Evolutionary conservation across 1,140 invertebrate species (phyloP), one percentile per base, ranked within the genome.

Genomic region (Orchesella cincta): DNA sequence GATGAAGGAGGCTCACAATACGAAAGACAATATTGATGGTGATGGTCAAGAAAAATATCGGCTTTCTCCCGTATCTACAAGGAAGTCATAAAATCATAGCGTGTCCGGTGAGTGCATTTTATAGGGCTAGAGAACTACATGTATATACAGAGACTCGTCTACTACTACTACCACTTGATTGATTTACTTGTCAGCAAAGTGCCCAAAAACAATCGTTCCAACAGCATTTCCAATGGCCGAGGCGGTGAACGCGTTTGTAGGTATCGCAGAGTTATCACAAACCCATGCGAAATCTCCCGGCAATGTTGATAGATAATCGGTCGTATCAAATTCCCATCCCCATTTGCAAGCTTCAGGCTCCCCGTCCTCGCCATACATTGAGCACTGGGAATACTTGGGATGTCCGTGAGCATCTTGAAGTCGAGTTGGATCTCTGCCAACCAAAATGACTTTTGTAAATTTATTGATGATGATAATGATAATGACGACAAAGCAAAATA

Each of bases 31-130:
- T 23, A 57, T 82, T 80, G 26, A 82, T 71, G 20, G 73, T 35
- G 23, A 70, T 57, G 14, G 81, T 77, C n/a, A 80, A 14, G 35
- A 82, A 82, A 39, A 82, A 82, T 20, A 82, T 80, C 28, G 79
- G 77, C 51, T 79, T 82, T 16, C 81, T 28, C 28, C 81, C 81
- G 39, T 54, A 75, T 73, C 80, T 81, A n/a, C 8, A 33, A 18
- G 31, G 14, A 62, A 73, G 35, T 20, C 18, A 31, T 20, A 75
- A 29, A 52, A n/a, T n/a, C n/a, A n/a, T n/a, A n/a, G n/a, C n/a
- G n/a, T n/a, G n/a, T n/a, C n/a, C n/a, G n/a, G n/a, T n/a, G n/a
- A n/a, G n/a, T n/a, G n/a, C n/a, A n/a, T n/a, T n/a, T n/a, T n/a
- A n/a, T n/a, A n/a, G n/a, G n/a, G n/a, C n/a, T n/a, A n/a, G n/a